Evolutionary conservation across 2,113 vertebrate genomes (phyloP).

Genomic region (Lathamus discolor): DNA sequence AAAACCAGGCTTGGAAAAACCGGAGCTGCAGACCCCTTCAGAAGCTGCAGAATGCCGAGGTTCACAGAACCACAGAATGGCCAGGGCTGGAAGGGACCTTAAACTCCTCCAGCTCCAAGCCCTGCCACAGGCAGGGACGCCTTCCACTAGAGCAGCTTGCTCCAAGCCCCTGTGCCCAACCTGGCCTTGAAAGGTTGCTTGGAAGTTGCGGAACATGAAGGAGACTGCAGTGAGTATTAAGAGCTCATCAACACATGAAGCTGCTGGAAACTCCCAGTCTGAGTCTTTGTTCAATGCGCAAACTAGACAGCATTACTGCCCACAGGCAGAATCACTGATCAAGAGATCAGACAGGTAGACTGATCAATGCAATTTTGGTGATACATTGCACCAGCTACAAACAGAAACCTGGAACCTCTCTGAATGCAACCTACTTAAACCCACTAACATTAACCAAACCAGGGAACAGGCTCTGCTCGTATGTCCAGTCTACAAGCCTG

Average conservation of each 20-base stretch:
- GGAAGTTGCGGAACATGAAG: background rate
- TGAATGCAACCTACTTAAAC: background rate
- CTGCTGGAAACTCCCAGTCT: background rate
- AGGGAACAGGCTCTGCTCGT: background rate
- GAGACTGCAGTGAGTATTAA: background rate
- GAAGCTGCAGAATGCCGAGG: background rate
- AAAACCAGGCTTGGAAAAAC: constrained; percentile 7
- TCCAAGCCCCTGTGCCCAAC: background rate
- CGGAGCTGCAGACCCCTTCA: background rate
- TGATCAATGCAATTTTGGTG: background rate
- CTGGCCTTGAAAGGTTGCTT: background rate
- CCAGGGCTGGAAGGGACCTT: background rate
- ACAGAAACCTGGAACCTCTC: background rate
- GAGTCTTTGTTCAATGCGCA: background rate
- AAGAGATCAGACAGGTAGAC: background rate
- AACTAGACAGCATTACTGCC: background rate
- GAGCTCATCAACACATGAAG: background rate
- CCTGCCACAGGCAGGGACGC: background rate
- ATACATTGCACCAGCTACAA: background rate
- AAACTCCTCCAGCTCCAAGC: background rate
- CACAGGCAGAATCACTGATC: background rate
- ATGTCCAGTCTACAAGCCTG: background rate
- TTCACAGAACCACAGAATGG: background rate
- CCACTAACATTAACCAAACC: background rate
- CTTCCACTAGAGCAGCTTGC: background rate